Evolutionary conservation across 2,888 invertebrate species (phyloP).

Genomic region (Papilio demoleus): DNA sequence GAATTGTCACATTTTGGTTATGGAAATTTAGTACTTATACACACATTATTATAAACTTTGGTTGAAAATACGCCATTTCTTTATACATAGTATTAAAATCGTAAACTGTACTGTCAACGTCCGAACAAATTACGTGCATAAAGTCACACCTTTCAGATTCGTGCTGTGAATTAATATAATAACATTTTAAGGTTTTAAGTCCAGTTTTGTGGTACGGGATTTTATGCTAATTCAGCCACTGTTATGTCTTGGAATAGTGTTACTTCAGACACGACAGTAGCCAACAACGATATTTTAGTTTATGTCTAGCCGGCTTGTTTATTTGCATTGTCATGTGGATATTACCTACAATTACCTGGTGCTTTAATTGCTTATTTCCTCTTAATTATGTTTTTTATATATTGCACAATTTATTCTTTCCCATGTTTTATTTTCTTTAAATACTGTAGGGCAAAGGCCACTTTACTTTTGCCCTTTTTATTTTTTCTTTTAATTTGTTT

Average conservation of each 20-base stretch:
- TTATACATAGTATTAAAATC: constrained; percentile 1
- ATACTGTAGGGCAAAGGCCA: no score
- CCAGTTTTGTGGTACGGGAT: constrained; percentile 36
- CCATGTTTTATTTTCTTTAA: no score
- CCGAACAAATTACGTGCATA: constrained; percentile 33
- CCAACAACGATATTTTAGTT: constrained; percentile 31
- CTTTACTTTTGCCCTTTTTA: no score
- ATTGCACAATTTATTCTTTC: background rate
- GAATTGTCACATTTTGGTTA: background rate
- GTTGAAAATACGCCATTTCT: no score
- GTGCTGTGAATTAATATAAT: constrained; percentile 41
- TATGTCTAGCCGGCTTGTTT: background rate
- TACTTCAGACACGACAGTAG: constrained; percentile 36
- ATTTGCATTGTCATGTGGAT: no score
- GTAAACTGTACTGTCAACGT: constrained; percentile 22
- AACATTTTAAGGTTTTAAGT: constrained; percentile 30
- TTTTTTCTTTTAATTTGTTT: no score
- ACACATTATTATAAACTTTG: no score
- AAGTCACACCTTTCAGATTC: constrained; percentile 40
- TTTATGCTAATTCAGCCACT: constrained; percentile 39
- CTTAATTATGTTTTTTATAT: background rate
- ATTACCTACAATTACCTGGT: background rate
- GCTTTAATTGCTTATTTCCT: background rate
- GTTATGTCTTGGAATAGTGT: constrained; percentile 34
- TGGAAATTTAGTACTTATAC: no score